Conservation (phyloP, 2,888 invertebrate genomes). For the Formica aserva region DNA sequence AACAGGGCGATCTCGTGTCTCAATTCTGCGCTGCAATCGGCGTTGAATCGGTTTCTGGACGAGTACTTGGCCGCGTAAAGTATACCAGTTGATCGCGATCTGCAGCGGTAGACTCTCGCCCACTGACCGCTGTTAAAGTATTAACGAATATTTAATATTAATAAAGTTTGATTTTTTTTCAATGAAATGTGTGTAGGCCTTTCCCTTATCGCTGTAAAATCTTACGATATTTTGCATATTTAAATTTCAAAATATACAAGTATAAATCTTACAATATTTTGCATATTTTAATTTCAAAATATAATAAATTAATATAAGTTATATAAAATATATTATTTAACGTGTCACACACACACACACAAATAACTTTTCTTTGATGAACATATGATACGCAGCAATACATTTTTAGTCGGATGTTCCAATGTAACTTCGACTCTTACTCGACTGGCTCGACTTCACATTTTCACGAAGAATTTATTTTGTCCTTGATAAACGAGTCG, state of each 20-base stretch:
- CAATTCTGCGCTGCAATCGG: conserved; percentile 94
- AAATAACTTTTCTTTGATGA: neutral
- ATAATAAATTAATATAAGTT: conserved; percentile 4
- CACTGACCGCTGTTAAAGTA: conserved; percentile 95
- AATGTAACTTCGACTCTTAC: conserved; percentile 7
- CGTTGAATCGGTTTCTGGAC: conserved; percentile 94
- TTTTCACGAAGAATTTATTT: conserved; percentile 30
- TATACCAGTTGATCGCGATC: conserved; percentile 93
- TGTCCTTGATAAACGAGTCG: conserved; percentile 26
- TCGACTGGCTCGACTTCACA: neutral
- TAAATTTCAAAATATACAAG: neutral
- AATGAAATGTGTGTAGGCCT: neutral
- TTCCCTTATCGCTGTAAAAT: neutral
- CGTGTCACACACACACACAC: neutral
- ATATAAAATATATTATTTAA: neutral
- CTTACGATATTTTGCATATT: neutral
- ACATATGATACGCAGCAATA: neutral
- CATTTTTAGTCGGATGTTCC: neutral
- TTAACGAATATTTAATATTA: conserved; percentile 13
- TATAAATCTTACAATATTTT: too few relatives aligned
- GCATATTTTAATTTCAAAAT: neutral
- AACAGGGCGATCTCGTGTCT: conserved; percentile 97
- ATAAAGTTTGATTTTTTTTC: neutral
- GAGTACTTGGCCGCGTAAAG: conserved; percentile 99
- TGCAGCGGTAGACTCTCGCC: conserved; percentile 96